Evolutionary conservation across 2,797 vertebrate species (phyloP).

Genomic region (Morelia viridis): DNA sequence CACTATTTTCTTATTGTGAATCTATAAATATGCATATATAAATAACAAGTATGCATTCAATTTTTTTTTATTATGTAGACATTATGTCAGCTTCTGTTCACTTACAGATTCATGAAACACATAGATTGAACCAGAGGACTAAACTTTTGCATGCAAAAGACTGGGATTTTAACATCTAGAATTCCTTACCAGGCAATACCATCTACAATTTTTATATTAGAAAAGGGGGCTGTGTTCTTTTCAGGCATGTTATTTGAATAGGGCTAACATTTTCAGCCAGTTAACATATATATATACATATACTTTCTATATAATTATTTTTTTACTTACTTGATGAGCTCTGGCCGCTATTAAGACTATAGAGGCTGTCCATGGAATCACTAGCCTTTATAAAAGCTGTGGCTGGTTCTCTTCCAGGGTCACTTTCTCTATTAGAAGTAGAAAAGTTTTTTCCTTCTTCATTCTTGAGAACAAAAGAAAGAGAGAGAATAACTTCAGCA

Average conservation of each 20-base stretch:
- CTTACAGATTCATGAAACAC: neutral
- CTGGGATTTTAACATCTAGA: neutral
- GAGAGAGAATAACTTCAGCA: slow-evolving; percentile 42
- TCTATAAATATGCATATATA: neutral
- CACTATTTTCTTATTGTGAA: neutral
- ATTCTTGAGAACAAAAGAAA: slow-evolving; percentile 68
- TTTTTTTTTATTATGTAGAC: neutral
- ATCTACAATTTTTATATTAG: neutral
- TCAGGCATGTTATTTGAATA: neutral
- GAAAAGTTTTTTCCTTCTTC: slow-evolving; percentile 72
- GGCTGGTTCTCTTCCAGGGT: slow-evolving; percentile 66
- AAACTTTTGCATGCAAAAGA: neutral
- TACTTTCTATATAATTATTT: neutral
- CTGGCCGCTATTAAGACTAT: slow-evolving; percentile 84
- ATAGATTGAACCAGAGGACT: neutral
- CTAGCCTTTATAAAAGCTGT: slow-evolving; percentile 72
- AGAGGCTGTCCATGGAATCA: slow-evolving; percentile 89
- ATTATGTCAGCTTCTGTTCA: neutral
- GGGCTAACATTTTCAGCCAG: neutral
- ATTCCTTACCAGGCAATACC: neutral
- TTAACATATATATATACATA: neutral
- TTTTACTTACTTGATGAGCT: slow-evolving; percentile 89
- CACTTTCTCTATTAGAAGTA: slow-evolving; percentile 58
- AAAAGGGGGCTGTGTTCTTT: neutral
- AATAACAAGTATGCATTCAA: neutral